Evolutionary conservation across 23 tunicate genomes (phyloP), one percentile per base, ranked within the genome.

Genomic region (Trididemnum nubilum): DNA sequence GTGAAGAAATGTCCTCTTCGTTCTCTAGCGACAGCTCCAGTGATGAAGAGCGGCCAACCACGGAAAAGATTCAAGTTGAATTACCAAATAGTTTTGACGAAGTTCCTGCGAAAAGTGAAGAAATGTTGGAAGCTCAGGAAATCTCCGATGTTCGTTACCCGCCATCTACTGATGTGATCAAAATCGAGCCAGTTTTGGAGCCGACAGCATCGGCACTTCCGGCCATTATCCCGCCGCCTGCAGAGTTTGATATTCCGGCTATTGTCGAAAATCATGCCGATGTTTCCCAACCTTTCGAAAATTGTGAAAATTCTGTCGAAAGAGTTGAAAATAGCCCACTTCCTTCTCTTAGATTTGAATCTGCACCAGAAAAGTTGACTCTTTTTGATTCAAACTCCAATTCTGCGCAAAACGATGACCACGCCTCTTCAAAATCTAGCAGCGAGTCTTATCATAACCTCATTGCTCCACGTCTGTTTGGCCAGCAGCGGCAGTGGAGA

Each of bases 401-500:
- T 12, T 4, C 4, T 4, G 67, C 5, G n/a, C 25, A 61, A 61
- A 25, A 61, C 26, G 67, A 61, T 15, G 54, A 7, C 12, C 54
- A 15, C 9, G 12, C 9, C 15, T 44, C 54, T 61, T 15, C 21
- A 4, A 61, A 61, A 61, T 61, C 58, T 5, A 73, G 4, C 28
- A n/a, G 78, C 15, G 58, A 73, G 27, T 21, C 58, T 9, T 73
- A 73, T 27, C 31, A 73, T 39, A 40, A 38, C 58, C 58, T 73
- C 15, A 73, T 73, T 38, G 78, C 86, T 9, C 86, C 86, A 1
- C 66, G 86, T 4, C 78, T 82, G 33, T 82, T 82, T 50, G 86
- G 86, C 1, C 86, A 82, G 51, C 27, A 51, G 32, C 36, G 59
- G 35, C 29, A 82, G 33, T 12, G 2, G n/a, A 70, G 51, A 34